phyloP scores from a whole-genome alignment of 2,888 invertebrate species.

The Lasiommata megera region DNA sequence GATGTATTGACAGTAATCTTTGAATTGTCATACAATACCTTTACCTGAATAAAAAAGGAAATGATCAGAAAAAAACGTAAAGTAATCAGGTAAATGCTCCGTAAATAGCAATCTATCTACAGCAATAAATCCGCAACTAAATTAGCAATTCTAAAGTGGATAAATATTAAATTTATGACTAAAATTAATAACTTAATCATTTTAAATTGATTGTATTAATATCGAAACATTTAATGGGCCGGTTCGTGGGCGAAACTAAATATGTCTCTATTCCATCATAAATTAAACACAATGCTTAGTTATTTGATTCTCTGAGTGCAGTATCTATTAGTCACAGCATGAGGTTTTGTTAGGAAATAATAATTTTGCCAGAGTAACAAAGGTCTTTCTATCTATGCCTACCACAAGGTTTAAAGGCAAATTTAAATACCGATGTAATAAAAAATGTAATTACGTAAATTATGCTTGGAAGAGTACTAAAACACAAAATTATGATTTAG shows the following conservation, averaged over 20 bases:
- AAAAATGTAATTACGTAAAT: neutral
- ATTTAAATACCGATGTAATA: neutral
- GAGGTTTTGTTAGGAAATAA: constrained; percentile 36
- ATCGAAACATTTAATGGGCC: constrained; percentile 34
- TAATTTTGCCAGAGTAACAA: constrained; percentile 17
- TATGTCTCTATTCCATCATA: constrained; percentile 71
- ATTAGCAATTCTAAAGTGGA: constrained; percentile 6
- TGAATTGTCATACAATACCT: no score
- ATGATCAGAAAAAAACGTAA: no score
- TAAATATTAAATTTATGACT: neutral
- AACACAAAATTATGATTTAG: constrained; percentile 34
- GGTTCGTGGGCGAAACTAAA: constrained; percentile 55
- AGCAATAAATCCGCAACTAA: constrained; percentile 1
- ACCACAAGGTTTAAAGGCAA: neutral
- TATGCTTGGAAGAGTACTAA: constrained; percentile 13
- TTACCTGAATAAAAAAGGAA: no score
- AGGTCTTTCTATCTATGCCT: constrained; percentile 13
- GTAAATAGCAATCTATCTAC: no score
- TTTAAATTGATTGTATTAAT: constrained; percentile 48
- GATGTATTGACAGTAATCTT: no score
- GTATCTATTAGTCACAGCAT: constrained; percentile 70
- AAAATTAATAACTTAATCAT: constrained; percentile 56
- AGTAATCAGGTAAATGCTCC: neutral
- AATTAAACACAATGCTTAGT: constrained; percentile 67
- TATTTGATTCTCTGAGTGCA: constrained; percentile 49